Conservation (phyloP, 2,797 vertebrate genomes). For the Chelonia mydas region DNA sequence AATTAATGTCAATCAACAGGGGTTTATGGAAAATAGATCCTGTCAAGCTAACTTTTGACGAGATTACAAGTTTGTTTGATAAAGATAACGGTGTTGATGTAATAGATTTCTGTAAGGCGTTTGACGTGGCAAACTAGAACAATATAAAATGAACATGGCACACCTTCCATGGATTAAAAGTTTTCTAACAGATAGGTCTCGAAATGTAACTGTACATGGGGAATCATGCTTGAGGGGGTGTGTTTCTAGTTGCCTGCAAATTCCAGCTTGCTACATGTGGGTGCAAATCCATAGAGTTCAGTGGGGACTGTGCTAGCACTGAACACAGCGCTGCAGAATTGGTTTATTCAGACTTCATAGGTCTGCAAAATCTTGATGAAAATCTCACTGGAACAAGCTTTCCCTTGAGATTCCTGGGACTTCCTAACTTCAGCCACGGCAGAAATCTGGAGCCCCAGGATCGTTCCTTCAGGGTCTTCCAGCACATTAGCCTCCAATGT, state of each 20-base stretch:
- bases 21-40: too few relatives aligned
- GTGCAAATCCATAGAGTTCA: not conserved
- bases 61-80: too few relatives aligned
- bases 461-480: not conserved
- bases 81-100: too few relatives aligned
- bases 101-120: too few relatives aligned
- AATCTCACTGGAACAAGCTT: not conserved
- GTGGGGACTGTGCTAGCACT: not conserved
- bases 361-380: not conserved
- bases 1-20: too few relatives aligned
- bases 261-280: not conserved
- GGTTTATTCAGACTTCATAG: not conserved
- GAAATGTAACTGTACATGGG: not conserved
- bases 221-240: too few relatives aligned
- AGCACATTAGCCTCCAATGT: not conserved
- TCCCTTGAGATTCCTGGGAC: not conserved
- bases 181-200: not conserved
- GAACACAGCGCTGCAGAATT: not conserved
- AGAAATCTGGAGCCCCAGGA: not conserved
- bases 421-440: not conserved
- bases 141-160: too few relatives aligned
- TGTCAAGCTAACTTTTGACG: too few relatives aligned
- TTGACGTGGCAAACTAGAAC: too few relatives aligned
- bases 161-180: not conserved
- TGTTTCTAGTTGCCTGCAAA: not conserved